phyloP scores from a whole-genome alignment of 2,888 invertebrate species.

The Tenthredo scrophulariae region DNA sequence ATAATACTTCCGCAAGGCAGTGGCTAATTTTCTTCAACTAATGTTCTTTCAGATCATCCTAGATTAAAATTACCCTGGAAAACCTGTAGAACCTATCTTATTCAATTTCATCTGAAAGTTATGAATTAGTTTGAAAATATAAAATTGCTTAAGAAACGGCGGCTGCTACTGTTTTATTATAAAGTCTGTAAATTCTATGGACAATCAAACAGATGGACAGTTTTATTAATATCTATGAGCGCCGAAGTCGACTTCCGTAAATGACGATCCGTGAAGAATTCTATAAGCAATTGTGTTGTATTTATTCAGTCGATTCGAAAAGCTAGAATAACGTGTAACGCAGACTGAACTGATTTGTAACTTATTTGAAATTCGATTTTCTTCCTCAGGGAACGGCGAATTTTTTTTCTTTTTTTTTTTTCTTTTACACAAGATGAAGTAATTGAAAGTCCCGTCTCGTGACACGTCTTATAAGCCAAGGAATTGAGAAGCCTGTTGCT shows the following conservation, averaged over 20 bases:
- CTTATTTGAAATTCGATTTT: constrained; percentile 11
- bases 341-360: neutral
- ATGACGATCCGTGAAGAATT: neutral
- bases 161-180: neutral
- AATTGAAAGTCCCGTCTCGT: constrained; percentile 40
- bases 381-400: neutral
- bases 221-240: neutral
- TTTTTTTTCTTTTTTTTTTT: neutral
- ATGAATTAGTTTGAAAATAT: neutral
- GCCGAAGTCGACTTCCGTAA: neutral
- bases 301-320: neutral
- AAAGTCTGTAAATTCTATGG: neutral
- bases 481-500: constrained; percentile 50
- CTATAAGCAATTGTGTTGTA: neutral
- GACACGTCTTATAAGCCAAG: constrained; percentile 30
- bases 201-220: neutral
- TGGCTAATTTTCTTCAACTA: neutral
- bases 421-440: neutral
- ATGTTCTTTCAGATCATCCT: neutral
- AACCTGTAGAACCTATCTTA: neutral
- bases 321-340: neutral
- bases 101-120: neutral
- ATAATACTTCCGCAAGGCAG: neutral
- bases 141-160: neutral
- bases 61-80: neutral